A percentile compares a stretch with the other conserved stretches of the same genome.
These are phyloP conservation scores for Pollenia labialis DNA, from an alignment of 2,888 invertebrate species.

Conservation along the genomic window DNA sequence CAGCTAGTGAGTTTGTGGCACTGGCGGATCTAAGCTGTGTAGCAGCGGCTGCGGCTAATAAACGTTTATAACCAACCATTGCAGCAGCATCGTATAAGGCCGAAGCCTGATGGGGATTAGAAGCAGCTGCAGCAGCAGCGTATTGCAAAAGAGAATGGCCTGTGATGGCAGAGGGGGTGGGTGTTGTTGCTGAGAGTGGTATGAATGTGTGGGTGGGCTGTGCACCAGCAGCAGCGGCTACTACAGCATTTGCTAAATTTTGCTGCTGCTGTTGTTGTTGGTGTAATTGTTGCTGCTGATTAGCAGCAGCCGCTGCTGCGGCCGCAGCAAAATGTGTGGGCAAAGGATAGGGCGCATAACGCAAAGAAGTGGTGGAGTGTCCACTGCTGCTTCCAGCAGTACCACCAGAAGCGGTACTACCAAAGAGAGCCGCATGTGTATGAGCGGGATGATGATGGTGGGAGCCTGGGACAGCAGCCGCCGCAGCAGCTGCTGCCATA, in stretches of 20 bases:
- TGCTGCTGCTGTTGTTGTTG: slow-evolving; percentile 81
- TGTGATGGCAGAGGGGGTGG: slow-evolving; percentile 79
- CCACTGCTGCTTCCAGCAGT: slow-evolving; percentile 50
- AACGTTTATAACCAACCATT: slow-evolving; percentile 83
- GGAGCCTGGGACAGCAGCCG: slow-evolving; percentile 76
- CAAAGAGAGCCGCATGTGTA: slow-evolving; percentile 74
- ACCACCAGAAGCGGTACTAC: slow-evolving; percentile 72
- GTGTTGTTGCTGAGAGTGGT: slow-evolving; percentile 75
- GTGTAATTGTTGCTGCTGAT: slow-evolving; percentile 85
- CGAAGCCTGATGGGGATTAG: slow-evolving; percentile 86
- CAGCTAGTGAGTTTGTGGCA: slow-evolving; percentile 81
- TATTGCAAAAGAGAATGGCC: slow-evolving; percentile 85
- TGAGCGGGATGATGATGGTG: slow-evolving; percentile 76
- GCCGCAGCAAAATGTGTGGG: slow-evolving; percentile 84
- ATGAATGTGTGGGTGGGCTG: slow-evolving; percentile 79
- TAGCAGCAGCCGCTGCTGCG: slow-evolving; percentile 78
- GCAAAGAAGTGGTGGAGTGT: slow-evolving; percentile 84
- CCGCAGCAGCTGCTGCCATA: slow-evolving; percentile 77
- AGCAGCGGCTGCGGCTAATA: slow-evolving; percentile 83
- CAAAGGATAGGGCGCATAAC: slow-evolving; percentile 87
- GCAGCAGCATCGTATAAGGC: slow-evolving; percentile 83
- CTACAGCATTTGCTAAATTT: slow-evolving; percentile 84
- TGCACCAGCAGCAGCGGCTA: slow-evolving; percentile 78
- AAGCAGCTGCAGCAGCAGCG: slow-evolving; percentile 87
- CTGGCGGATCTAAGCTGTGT: slow-evolving; percentile 79